Evolutionary conservation across 2,113 vertebrate genomes (phyloP).

Genomic region (Casuarius casuarius): DNA sequence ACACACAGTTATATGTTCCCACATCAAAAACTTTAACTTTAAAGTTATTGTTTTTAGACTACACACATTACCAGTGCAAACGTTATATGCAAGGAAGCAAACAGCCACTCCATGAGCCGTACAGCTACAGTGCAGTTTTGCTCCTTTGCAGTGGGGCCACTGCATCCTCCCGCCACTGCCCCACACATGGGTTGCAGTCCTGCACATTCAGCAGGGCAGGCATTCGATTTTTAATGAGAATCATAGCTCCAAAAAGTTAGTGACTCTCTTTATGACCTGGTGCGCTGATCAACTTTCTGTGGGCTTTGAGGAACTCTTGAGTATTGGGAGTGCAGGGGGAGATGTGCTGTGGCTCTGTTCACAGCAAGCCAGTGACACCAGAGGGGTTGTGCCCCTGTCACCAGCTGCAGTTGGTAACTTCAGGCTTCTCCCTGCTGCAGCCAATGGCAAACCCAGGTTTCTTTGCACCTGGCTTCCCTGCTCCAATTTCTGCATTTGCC

Average conservation of each 20-base stretch:
- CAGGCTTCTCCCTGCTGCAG: not conserved
- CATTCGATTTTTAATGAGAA: not conserved
- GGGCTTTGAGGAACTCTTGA: not conserved
- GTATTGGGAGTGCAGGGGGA: not conserved
- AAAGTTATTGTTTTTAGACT: not conserved
- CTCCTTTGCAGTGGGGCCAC: not conserved
- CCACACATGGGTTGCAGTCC: not conserved
- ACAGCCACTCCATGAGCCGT: accelerated
- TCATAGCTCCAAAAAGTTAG: not conserved
- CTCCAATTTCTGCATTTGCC: not conserved
- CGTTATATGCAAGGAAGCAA: not conserved
- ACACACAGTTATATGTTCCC: not conserved
- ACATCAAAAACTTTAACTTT: not conserved
- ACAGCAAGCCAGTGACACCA: not conserved
- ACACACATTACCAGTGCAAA: not conserved
- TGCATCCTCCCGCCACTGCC: not conserved
- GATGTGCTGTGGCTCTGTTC: not conserved
- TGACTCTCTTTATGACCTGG: not conserved
- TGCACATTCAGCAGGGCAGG: not conserved
- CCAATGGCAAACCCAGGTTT: not conserved
- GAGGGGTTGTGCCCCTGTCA: not conserved
- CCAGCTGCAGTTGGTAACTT: not conserved
- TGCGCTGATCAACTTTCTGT: not conserved
- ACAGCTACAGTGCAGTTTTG: not conserved
- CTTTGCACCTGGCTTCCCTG: not conserved